Evolutionary conservation across 2,113 vertebrate genomes (phyloP).

Genomic region (Semnornis frantzii): DNA sequence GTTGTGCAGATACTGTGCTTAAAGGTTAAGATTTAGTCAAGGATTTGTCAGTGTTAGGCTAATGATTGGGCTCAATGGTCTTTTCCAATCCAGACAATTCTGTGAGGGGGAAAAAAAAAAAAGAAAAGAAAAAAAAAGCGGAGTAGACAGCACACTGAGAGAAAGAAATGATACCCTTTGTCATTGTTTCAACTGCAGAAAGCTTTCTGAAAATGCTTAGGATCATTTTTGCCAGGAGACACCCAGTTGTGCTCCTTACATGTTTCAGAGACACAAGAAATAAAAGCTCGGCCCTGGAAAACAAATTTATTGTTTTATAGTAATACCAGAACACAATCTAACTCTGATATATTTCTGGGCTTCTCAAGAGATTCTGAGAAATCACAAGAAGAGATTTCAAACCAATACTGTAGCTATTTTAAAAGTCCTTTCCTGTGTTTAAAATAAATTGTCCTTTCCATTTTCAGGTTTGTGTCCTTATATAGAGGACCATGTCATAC

Average conservation of each 20-base stretch:
- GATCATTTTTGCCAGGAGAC: background rate
- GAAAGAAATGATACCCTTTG: background rate
- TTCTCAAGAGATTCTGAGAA: background rate
- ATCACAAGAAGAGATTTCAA: background rate
- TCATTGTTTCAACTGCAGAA: background rate
- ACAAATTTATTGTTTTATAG: background rate
- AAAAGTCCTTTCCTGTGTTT: background rate
- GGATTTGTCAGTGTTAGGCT: no score
- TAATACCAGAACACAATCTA: background rate
- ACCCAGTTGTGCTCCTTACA: background rate
- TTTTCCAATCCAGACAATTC: no score
- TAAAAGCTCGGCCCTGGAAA: background rate
- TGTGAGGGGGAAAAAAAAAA: no score
- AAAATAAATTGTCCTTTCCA: constrained; percentile 14
- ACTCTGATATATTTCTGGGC: background rate
- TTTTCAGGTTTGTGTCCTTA: constrained; percentile 89
- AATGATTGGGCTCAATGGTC: no score
- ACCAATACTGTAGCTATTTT: background rate
- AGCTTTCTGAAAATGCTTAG: background rate
- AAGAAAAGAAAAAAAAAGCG: no score
- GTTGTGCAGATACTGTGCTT: no score
- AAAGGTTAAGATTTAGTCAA: no score
- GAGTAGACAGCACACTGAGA: background rate
- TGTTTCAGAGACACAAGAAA: background rate
- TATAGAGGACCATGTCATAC: constrained; percentile 99